Base-by-base conservation (phyloP, 2,888 invertebrate genomes). In the Taphrorychus bicolor region DNA sequence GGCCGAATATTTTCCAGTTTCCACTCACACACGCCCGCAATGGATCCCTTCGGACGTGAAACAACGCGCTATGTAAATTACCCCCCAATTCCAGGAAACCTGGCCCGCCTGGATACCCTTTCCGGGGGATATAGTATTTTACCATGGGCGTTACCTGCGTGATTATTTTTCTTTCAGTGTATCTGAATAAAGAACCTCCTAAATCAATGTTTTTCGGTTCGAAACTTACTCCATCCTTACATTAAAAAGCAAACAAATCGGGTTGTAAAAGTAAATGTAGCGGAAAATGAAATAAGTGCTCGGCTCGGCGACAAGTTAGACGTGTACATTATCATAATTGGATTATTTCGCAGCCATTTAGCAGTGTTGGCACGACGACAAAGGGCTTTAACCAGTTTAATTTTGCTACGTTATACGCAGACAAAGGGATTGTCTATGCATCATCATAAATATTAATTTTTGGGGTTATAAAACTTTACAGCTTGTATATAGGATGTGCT, bases 61-160 rank as follows among this genome's bases (percentile, higher is more conserved):
- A 76, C 76, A 76, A 78, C 79, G 77, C 77, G 77, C 78, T 76
- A 80, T 78, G 79, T 76, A 81, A 81, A 81, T 81, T 81, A 76
- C 81, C 81, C 79, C 75, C 81, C 81, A 81, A 81, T 81, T 80
- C 80, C 73, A 71, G 75, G 76, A 70, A 70, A 63, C 59, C 61
- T 56, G 58, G 60, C 51, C 53, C 49, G 24, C 11, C 56, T 18
- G 32, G 14, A 7, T n/a, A 21, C 57, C 7, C n/a, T 22, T 40
- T 40, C 41, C 18, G 32, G 24, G 49, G 51, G 17, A 18, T 32
- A 32, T 32, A 56, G 21, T 4, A 45, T 7, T 17, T 45, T 14
- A n/a, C 17, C 7, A 45, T 45, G 14, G 45, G 14, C 7, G 45
- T 2, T 5, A 45, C 3, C 45, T 17, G 9, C 32, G 32, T 32